Base-by-base conservation (phyloP, 2,113 vertebrate genomes). In the Sturnus vulgaris region DNA sequence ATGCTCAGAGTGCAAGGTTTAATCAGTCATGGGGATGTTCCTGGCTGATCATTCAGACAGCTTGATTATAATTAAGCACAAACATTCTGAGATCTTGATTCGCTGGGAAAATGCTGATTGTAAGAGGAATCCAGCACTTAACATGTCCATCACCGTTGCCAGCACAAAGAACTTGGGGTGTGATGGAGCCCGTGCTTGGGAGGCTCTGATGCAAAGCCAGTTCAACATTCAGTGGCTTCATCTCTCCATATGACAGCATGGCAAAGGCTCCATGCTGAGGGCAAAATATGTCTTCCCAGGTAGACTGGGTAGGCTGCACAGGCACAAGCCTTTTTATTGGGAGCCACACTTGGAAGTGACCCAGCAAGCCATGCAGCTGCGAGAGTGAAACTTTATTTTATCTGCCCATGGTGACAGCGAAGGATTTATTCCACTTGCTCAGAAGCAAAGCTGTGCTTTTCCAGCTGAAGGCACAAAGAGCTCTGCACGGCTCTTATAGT, bases 41-140 rank as follows among this genome's bases (percentile, higher is more conserved):
- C 47, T 86, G 65, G 64, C 78, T 89, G 44, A 60, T 95, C 78
- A 82, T 61, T 61, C 70, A 89, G 25, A 44, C 7, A 7, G 78
- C 21, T 57, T 91, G 59, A 79, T 92, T 82, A 59, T 82, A 82
- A 97, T 86, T 69, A 96, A 93, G 61, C 44, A 76, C 30, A 80
- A 22, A 17, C 11, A 55, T 61, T 88, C 64, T 39, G 71, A 91
- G 63, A 80, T 33, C 50, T 72, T 71, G 46, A 59, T 57, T 85
- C 0, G 0, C 59, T 77, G 39, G 42, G 50, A 88, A 80, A 73
- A 77, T 9, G 37, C 50, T 17, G 60, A 57, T 31, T 61, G 9
- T 37, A 73, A 78, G 72, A 88, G 68, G 59, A 91, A 88, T 79
- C 77, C 42, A 63, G 78, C 52, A 56, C 4, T 17, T 30, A 86